Evolutionary conservation across 2,888 invertebrate species (phyloP), one percentile per base, ranked within the genome.

Genomic region (Stenodema calcarata): DNA sequence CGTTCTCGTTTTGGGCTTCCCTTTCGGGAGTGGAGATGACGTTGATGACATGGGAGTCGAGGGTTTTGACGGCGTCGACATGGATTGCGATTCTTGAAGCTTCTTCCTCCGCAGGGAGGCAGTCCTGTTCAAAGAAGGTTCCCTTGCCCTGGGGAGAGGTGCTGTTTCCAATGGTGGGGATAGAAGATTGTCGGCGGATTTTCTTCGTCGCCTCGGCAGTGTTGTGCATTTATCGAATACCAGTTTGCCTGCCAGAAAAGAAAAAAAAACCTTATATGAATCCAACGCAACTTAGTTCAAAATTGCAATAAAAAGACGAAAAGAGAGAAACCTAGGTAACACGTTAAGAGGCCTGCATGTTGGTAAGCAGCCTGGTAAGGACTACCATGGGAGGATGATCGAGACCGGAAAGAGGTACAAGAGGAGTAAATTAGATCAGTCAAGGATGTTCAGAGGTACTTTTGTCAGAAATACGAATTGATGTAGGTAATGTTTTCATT

Each of bases 171-270:
- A 78, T 16, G 86, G 76, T 11, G 86, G 78, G 12, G 78, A 86
- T 0, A 88, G 75, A 12, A 89, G 84, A 87, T 93, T 92, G 88
- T 94, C 94, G 2, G 93, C 92, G 0, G 94, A 94, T 88, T 93
- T 94, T 83, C 94, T 94, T 88, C 94, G 92, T 88, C 94, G 92
- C 54, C 96, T 93, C 0, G 96, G 96, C 69, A 96, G 91, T 0
- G 96, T 96, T 11, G 95, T 96, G 89, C 95, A 96, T 89, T 95
- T 94, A 90, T 95, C 96, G 14, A 94, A 92, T 0, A 94, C 92
- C 73, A 91, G 44, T 78, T 81, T 91, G 23, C 93, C 91, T 86
- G 92, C 9, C 42, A 79, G 9, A 28, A 16, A 14, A 70, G 4
- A 35, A 35, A 35, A 35, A 2, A 35, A 35, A 7, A 7, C 7